Evolutionary conservation across 2,888 invertebrate species (phyloP).

Genomic region (Andrena trimmerana): DNA sequence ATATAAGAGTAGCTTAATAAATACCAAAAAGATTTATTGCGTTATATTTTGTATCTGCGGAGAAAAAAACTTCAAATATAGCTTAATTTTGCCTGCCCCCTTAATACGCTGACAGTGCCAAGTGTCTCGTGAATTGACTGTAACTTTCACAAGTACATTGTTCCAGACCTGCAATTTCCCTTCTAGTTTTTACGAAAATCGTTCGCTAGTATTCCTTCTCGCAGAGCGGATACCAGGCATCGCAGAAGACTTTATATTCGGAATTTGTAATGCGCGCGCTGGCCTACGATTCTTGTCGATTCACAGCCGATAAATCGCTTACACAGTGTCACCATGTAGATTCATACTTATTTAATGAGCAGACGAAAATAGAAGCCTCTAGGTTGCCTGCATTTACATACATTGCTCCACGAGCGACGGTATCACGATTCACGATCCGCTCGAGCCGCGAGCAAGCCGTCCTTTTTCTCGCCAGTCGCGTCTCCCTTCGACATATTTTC

Average conservation of each 20-base stretch:
- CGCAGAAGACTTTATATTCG: conserved; percentile 24
- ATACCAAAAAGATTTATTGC: no score
- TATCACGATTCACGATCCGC: not conserved
- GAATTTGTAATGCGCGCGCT: conserved; percentile 19
- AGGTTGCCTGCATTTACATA: conserved; percentile 1
- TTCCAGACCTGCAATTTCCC: not conserved
- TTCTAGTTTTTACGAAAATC: not conserved
- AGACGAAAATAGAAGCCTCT: conserved; percentile 23
- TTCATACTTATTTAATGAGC: conserved; percentile 34
- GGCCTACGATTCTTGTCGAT: not conserved
- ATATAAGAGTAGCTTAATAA: no score
- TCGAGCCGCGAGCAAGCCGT: not conserved
- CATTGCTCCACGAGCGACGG: not conserved
- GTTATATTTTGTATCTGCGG: no score
- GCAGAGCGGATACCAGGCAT: not conserved
- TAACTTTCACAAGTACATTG: not conserved
- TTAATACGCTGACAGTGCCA: no score
- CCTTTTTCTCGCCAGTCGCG: not conserved
- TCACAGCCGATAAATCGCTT: conserved; percentile 36
- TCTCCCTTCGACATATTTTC: not conserved
- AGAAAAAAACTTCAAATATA: no score
- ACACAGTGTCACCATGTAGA: conserved; percentile 6
- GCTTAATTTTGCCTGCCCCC: no score
- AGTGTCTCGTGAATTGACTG: no score
- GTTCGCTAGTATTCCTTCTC: not conserved